Conservation (phyloP, 2,888 invertebrate genomes). For the Antheraea assamensis region DNA sequence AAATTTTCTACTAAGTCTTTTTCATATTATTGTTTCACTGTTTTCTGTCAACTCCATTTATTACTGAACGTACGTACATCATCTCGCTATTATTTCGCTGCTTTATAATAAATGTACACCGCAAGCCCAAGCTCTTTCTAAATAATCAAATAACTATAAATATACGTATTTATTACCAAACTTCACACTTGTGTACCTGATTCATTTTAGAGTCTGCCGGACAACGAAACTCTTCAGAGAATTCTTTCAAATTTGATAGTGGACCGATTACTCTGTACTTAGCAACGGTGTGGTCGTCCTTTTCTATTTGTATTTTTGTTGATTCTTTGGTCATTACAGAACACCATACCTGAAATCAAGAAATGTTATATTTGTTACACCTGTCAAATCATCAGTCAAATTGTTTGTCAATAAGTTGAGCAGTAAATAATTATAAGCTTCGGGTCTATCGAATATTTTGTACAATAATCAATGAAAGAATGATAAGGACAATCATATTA, state of each 20-base stretch:
- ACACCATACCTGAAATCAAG: slow-evolving; percentile 89
- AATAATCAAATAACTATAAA: slow-evolving; percentile 19
- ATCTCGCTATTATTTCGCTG: slow-evolving; percentile 19
- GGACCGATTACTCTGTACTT: slow-evolving; percentile 93
- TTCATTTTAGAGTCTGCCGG: slow-evolving; percentile 90
- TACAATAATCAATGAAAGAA: neutral
- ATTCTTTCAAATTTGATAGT: slow-evolving; percentile 92
- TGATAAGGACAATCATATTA: too few species aligned
- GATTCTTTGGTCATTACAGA: slow-evolving; percentile 93
- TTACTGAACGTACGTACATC: slow-evolving; percentile 5
- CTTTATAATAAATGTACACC: slow-evolving; percentile 20
- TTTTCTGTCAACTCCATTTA: slow-evolving; percentile 16
- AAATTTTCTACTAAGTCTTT: slow-evolving; percentile 20
- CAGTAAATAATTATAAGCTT: neutral
- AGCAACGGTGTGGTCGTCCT: slow-evolving; percentile 95
- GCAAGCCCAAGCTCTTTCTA: slow-evolving; percentile 24
- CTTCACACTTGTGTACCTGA: slow-evolving; percentile 91
- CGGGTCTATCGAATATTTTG: neutral
- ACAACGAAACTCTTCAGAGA: slow-evolving; percentile 91
- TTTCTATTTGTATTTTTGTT: slow-evolving; percentile 92
- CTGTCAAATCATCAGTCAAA: neutral
- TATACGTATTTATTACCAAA: slow-evolving; percentile 84
- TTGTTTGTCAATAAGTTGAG: neutral
- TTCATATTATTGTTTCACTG: slow-evolving; percentile 11
- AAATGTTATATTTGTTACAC: slow-evolving; percentile 11